These are phyloP conservation scores for Scortum barcoo DNA, from an alignment of 2,113 vertebrate genomes.

Conservation along the genomic window DNA sequence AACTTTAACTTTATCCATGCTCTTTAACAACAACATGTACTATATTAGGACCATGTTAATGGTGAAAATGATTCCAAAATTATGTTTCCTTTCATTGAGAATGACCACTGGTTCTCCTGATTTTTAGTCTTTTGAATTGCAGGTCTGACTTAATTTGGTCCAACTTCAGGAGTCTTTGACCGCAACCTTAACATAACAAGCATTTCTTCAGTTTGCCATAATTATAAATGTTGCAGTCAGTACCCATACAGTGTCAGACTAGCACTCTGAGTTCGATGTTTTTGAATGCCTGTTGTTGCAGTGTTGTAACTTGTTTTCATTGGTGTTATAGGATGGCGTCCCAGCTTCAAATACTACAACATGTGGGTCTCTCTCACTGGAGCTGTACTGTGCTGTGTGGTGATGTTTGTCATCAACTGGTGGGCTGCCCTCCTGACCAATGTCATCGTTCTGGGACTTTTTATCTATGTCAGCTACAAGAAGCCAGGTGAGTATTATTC, in stretches of 20 bases:
- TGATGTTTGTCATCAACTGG: conserved; percentile 99
- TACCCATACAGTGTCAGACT: not conserved
- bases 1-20: conserved; percentile 57
- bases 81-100: not conserved
- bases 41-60: conserved; percentile 12
- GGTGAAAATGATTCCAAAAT: not conserved
- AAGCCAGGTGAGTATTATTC: conserved; percentile 89
- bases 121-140: conserved; percentile 7
- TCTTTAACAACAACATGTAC: conserved; percentile 56
- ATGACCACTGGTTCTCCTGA: not conserved
- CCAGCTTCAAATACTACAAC: conserved; percentile 99
- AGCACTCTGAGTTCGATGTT: not conserved
- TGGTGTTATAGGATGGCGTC: conserved; percentile 91
- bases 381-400: conserved; percentile 94
- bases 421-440: conserved; percentile 96
- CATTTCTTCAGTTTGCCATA: conserved; percentile 18
- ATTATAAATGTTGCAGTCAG: not conserved
- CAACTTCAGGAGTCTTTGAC: not conserved
- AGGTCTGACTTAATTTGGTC: conserved; percentile 27
- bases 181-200: conserved; percentile 25
- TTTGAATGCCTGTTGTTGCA: not conserved
- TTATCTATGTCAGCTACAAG: conserved; percentile 98
- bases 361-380: conserved; percentile 98
- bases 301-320: conserved; percentile 26
- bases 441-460: conserved; percentile 95